Base-by-base conservation (phyloP, 2,797 vertebrate species). In the Hippocampus kuda region DNA sequence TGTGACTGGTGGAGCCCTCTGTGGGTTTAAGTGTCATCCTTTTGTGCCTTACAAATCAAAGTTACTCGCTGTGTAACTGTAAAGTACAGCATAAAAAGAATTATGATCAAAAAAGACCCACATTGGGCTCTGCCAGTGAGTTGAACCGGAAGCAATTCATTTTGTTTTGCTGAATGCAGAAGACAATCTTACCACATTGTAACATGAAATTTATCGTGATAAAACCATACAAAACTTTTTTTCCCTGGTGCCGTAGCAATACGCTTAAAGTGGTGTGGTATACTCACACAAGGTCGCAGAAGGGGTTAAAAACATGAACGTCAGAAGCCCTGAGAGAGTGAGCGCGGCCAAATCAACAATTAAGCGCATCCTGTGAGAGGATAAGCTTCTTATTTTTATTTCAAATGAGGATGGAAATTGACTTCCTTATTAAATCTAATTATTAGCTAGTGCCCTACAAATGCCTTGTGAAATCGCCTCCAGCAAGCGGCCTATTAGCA, bases 381-480 rank as follows among this genome's bases (percentile, higher is more conserved):
- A 79, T 88, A 89, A 89, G 87, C 85, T 81, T 89, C 84, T 91
- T 90, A 87, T 90, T 90, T 90, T 86, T 83, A 85, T 88, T 90
- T 87, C 84, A 90, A 90, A 90, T 86, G 86, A 88, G 86, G 82
- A 90, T 87, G 84, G 81, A 89, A 90, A 88, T 87, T 88, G 86
- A 89, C 89, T 91, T 91, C 85, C 85, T 89, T 90, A 90, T 89
- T 87, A 87, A 88, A 91, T 89, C 87, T 86, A 89, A 91, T 91
- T 89, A 90, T 90, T 90, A 92, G 84, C 86, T 70, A 66, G 80
- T 89, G 89, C 88, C 89, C 89, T 91, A 85, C 85, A 91, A 91
- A 89, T 85, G 85, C 90, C 89, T 91, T 83, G 83, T 77, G 87
- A 87, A 91, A 88, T 77, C 2, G 89, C 90, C 88, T 71, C 68